A percentile compares a stretch with the other conserved stretches of the same genome.
Conservation (phyloP, 2,113 vertebrate genomes). For the Phasianus colchicus region DNA sequence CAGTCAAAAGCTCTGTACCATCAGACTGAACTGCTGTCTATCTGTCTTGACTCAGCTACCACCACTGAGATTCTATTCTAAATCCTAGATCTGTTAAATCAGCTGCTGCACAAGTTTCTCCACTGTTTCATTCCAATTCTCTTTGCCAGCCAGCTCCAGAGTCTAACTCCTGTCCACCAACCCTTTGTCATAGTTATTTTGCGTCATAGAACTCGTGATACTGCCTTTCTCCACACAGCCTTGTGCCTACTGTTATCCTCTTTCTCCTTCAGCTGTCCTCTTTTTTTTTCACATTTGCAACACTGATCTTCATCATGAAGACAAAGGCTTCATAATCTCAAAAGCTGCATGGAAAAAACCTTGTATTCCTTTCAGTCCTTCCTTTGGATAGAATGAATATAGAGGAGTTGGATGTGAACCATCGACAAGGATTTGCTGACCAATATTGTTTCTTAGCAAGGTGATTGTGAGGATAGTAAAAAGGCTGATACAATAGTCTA, state of each 20-base stretch:
- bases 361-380: not conserved
- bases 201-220: not conserved
- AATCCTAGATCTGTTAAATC: not conserved
- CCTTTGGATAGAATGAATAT: not conserved
- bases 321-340: not conserved
- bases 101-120: not conserved
- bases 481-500: not conserved
- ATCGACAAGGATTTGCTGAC: slow-evolving; percentile 1
- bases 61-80: not conserved
- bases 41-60: not conserved
- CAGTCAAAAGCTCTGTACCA: accelerated
- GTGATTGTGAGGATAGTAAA: slow-evolving; percentile 2
- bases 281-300: not conserved
- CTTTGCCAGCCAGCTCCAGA: not conserved
- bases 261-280: not conserved
- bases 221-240: not conserved
- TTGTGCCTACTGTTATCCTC: not conserved
- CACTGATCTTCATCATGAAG: not conserved
- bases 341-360: not conserved
- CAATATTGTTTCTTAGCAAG: not conserved
- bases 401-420: not conserved
- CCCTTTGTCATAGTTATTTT: not conserved
- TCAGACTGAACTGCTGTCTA: not conserved
- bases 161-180: not conserved
- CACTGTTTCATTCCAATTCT: not conserved